Percentiles rank a stretch among this genome's conserved stretches.
Conservation (phyloP, 2,113 vertebrate genomes). For the Mesembrinibis cayennensis region DNA sequence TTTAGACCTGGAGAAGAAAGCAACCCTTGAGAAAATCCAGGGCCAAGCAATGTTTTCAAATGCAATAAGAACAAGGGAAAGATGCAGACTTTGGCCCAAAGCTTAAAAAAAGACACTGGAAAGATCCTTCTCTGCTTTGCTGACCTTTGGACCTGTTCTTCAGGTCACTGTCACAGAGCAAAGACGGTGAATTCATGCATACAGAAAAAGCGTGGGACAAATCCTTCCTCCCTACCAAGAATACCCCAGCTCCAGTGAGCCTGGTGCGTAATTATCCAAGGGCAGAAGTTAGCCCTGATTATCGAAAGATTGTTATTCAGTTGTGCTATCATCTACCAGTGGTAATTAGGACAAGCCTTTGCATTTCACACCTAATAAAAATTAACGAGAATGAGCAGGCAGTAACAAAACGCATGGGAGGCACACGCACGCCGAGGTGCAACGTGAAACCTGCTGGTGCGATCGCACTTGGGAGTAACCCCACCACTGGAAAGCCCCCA, state of each 20-base stretch:
- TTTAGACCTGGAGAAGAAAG: neutral
- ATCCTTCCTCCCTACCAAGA: neutral
- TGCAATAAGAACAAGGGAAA: neutral
- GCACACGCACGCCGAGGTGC: accelerated
- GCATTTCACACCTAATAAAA: slow-evolving; percentile 6
- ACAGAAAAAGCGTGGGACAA: neutral
- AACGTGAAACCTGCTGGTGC: neutral
- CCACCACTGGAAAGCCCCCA: neutral
- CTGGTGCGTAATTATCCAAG: neutral
- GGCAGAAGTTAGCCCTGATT: neutral
- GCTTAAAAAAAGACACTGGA: neutral
- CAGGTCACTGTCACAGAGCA: neutral
- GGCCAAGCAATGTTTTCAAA: neutral
- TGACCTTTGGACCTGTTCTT: neutral
- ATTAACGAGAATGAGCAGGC: neutral
- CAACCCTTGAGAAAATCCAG: neutral
- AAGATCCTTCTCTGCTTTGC: neutral
- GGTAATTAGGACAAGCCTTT: neutral
- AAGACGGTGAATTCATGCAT: neutral
- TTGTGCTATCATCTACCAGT: neutral
- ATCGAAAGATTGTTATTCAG: neutral
- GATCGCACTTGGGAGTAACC: neutral
- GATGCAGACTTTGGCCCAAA: neutral
- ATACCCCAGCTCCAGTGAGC: neutral
- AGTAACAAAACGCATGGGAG: neutral